Evolutionary conservation across 2,888 invertebrate species (phyloP), one percentile per base, ranked within the genome.

Genomic region (Lasioglossum figueresi): DNA sequence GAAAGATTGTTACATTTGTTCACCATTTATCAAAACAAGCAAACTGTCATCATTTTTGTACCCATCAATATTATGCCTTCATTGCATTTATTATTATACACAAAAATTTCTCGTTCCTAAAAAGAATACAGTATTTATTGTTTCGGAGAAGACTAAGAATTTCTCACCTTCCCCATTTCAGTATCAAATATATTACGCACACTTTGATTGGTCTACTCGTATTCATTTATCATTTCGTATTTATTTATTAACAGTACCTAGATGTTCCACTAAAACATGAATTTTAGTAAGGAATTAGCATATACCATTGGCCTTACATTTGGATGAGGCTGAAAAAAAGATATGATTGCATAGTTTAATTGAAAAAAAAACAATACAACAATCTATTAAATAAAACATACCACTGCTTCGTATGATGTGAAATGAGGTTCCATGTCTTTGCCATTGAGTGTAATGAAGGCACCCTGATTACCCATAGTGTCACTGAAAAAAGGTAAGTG

Each of bases 391-490:
- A 23, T 12, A 40, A 56, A 90, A 96, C 98, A 96, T 96, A 99
- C 99, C 97, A 99, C 99, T 94, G 99, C 99, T 95, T 98, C 97
- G 95, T 99, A 99, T 8, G 98, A 97, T 81, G 97, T 98, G 95
- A 97, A 99, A 91, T 98, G 97, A 72, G 99, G 99, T 94, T 96
- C 97, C 96, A 99, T 97, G 95, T 98, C 97, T 95, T 97, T 97
- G 85, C 99, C 99, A 88, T 97, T 98, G 95, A 99, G 96, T 91
- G 97, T 99, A 94, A 99, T 99, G 96, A 98, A 99, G 93, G 99
- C 99, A 94, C 99, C 99, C 95, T 98, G 97, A 96, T 99, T 99
- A 93, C 99, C 99, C 98, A 99, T 99, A 83, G 99, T 98, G 97
- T 99, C 99, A 97, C 99, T 99, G 95, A n/a, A 79, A 80, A 72